phyloP scores from a whole-genome alignment of 2,113 vertebrate genomes.

The Gymnobelideus leadbeateri region DNA sequence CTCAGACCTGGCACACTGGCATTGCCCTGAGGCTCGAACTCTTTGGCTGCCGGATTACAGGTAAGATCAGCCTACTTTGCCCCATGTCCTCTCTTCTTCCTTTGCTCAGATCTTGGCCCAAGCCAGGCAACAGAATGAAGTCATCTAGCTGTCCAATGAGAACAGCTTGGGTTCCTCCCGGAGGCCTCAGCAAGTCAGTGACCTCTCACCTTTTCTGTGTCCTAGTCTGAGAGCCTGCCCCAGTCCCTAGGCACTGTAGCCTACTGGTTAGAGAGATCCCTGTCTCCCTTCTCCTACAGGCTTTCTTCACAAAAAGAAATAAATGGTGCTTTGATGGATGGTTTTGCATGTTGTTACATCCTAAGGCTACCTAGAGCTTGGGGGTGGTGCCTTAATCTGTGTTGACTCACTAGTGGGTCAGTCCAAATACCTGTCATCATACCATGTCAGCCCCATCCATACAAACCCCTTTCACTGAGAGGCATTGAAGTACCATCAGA shows the following conservation, averaged over 20 bases:
- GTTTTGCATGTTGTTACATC: neutral
- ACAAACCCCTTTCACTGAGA: neutral
- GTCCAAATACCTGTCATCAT: neutral
- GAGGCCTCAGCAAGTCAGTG: neutral
- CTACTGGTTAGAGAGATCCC: neutral
- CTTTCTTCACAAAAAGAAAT: neutral
- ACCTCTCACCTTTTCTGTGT: neutral
- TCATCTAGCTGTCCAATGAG: neutral
- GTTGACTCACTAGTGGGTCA: neutral
- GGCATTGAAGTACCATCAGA: neutral
- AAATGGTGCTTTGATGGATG: neutral
- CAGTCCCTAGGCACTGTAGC: neutral
- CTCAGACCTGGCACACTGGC: slow-evolving; percentile 95
- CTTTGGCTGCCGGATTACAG: slow-evolving; percentile 97
- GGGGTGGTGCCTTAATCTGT: neutral
- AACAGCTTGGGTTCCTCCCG: neutral
- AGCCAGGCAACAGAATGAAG: too few species aligned
- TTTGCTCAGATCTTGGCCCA: slow-evolving; percentile 31
- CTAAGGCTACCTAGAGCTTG: neutral
- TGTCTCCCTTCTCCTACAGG: neutral
- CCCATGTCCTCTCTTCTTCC: neutral
- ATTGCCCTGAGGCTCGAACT: slow-evolving; percentile 96
- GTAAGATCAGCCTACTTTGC: slow-evolving; percentile 79
- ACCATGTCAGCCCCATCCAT: neutral
- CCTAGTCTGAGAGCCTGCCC: neutral